Base-by-base conservation (phyloP, 2,888 invertebrate genomes). In the Allygus modestus region DNA sequence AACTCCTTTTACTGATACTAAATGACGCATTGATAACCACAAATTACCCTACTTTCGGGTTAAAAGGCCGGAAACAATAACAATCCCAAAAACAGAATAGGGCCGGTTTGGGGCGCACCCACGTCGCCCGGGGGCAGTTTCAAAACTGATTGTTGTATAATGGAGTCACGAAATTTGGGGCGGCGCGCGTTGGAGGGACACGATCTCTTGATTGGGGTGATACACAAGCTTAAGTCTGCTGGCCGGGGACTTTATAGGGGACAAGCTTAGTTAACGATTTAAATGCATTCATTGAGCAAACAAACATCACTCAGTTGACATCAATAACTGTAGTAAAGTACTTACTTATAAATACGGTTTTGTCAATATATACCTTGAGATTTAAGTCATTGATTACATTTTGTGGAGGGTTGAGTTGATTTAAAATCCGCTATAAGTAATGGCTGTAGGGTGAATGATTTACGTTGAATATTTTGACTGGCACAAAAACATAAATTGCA, bases 91-190 rank as follows among this genome's bases (percentile, higher is more conserved):
- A 77, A 77, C 77, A 43, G 77, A 46, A 28, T 46, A 28, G 41
- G 71, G 71, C 71, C 71, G 33, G 33, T 69, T 69, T 15, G 23
- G 51, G 73, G 77, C 77, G 46, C 77, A 77, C 77, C 77, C 77
- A 77, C 77, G 28, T 26, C 5, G 71, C 77, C 77, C 51, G 23
- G n/a, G 51, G 77, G 28, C 46, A 5, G 77, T 77, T 77, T 77
- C 77, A 77, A 77, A 77, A 77, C 77, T 46, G 77, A 77, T 28
- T 46, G 77, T 51, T 77, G 43, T 77, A 46, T 43, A 51, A 77
- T 23, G 43, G 51, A 77, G 77, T 77, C 77, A 77, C 77, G 77
- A 51, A 46, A 46, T 46, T 46, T 43, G 77, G 77, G 41, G 41
- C 23, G 33, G 43, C 23, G 1, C 41, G 73, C 2, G 23, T 5